Percentiles rank a stretch among this genome's conserved stretches.
These are phyloP conservation scores for Oreocharis arfaki DNA, from an alignment of 2,113 vertebrate species.

Conservation along the genomic window DNA sequence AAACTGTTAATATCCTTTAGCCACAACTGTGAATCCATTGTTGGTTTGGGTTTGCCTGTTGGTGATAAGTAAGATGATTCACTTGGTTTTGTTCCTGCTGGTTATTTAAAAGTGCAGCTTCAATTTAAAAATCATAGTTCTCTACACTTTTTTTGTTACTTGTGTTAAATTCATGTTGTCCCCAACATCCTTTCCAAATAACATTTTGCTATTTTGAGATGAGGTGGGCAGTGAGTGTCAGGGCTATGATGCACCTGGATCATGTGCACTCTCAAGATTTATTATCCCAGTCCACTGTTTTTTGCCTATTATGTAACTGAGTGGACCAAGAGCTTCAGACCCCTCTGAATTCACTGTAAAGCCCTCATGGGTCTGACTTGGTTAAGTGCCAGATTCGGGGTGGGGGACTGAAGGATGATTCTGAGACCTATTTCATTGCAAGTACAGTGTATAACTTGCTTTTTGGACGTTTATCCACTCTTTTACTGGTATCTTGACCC, in stretches of 20 bases:
- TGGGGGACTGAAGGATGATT: not conserved
- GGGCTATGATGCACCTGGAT: not conserved
- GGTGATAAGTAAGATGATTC: not conserved
- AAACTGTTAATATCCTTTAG: not conserved
- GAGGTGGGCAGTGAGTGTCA: not conserved
- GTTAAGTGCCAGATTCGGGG: accelerated
- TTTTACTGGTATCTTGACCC: not conserved
- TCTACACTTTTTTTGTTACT: not conserved
- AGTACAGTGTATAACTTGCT: not conserved
- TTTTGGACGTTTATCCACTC: not conserved
- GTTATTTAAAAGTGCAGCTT: not conserved
- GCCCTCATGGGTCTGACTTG: not conserved
- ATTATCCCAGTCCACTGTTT: not conserved
- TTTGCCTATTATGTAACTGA: not conserved
- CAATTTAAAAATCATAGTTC: not conserved
- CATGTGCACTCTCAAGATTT: not conserved
- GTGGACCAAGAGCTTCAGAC: not conserved
- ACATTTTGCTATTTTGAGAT: not conserved
- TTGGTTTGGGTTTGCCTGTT: not conserved
- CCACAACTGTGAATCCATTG: not conserved
- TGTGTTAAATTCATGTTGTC: not conserved
- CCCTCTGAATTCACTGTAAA: not conserved
- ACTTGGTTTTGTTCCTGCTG: not conserved
- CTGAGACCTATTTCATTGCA: not conserved
- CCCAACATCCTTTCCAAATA: not conserved